Base-by-base conservation (phyloP, 2,797 vertebrate species). In the Pangasius sanitwongsei region DNA sequence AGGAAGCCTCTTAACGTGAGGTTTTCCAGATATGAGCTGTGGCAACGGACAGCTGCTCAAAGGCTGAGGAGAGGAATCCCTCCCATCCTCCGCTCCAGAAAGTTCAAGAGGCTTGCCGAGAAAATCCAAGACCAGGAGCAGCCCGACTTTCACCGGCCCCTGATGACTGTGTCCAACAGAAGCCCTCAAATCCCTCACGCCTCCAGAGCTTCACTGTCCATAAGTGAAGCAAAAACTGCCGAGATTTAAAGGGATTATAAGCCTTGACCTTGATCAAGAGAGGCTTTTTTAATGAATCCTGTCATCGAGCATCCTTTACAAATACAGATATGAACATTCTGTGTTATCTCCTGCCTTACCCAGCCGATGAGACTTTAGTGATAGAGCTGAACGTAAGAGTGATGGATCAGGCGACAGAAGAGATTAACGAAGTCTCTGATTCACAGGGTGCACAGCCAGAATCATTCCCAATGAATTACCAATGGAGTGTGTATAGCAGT, bases 21-120 rank as follows among this genome's bases (percentile, higher is more conserved):
- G 93, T 95, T 96, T 91, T 96, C 97, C 93, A 96, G 95, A 89
- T 95, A 96, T 0, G 95, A 96, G 1, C 93, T 95, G 92, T 97
- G 96, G 97, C 97, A 96, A 92, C 95, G 94, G 93, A 97, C 96
- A 91, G 94, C 96, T 69, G 92, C 94, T 31, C 97, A 97, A 87
- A 96, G 97, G 88, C 95, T 96, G 91, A 95, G 97, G 92, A 95
- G 96, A 92, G 97, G 96, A 50, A 92, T 95, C 75, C 96, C 96
- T 6, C 92, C 95, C 80, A 95, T 96, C 89, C 93, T 96, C 55
- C 95, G 94, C 0, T 95, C 95, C 86, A 96, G 92, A 90, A 95
- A 90, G 92, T 96, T 95, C 88, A 95, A 95, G 90, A 89, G 94
- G 93, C 95, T 96, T 81, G 93, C 94, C 0, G 94, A 94, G 91